Conservation (phyloP, 1,140 invertebrate genomes). For the Caenorhabditis tropicalis region DNA sequence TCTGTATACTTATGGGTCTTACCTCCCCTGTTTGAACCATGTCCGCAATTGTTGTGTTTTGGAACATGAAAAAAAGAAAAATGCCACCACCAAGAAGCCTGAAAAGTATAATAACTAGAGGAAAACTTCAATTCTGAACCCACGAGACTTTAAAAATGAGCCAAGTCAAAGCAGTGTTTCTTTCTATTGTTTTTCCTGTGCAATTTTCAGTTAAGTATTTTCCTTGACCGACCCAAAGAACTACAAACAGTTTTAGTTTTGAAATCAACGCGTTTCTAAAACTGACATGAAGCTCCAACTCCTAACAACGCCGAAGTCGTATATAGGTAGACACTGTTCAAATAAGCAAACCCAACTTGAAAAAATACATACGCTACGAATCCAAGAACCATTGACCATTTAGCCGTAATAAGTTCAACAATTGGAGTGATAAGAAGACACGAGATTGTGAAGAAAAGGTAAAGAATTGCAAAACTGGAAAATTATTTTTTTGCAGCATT, state of each 20-base stretch:
- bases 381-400: conserved; percentile 23
- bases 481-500: too few species aligned
- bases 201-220: conserved; percentile 6
- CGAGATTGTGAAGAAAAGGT: neutral
- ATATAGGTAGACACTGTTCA: conserved; percentile 1
- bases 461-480: conserved; percentile 20
- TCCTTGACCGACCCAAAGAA: conserved; percentile 15
- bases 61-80: conserved; percentile 28
- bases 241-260: neutral
- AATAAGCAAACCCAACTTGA: neutral
- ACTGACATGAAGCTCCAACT: conserved; percentile 4
- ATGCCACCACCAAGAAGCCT: neutral
- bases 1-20: too few species aligned
- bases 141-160: conserved; percentile 12
- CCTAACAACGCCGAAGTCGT: neutral
- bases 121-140: too few species aligned
- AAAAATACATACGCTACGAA: neutral
- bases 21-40: neutral
- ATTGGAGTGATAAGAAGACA: conserved; percentile 1
- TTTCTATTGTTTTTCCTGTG: conserved; percentile 5
- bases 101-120: neutral
- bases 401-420: neutral
- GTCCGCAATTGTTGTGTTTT: neutral
- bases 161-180: conserved; percentile 2
- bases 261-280: neutral